Conservation (phyloP, 2,888 invertebrate genomes). For the Epinotia ramella region DNA sequence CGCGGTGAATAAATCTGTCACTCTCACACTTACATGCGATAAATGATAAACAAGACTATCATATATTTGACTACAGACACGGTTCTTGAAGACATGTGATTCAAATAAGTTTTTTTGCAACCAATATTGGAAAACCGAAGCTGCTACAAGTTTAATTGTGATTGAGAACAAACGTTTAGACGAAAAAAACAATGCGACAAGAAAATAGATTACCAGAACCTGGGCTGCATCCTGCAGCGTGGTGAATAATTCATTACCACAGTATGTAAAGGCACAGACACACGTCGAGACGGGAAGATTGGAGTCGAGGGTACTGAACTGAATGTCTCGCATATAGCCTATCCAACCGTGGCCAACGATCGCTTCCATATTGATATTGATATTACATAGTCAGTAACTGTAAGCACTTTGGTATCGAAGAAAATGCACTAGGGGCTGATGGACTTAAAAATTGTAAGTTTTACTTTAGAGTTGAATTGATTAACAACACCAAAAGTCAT, state of each 20-base stretch:
- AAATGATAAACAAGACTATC: background rate
- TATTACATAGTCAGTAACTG: background rate
- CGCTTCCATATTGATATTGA: background rate
- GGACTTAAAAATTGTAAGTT: background rate
- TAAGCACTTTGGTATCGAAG: background rate
- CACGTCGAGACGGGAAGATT: constrained; percentile 1
- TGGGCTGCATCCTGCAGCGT: background rate
- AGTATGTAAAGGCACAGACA: constrained; percentile 5
- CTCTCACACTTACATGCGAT: background rate
- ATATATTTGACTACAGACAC: background rate
- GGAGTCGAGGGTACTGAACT: constrained; percentile 6
- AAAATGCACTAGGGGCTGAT: background rate
- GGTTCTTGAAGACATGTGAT: background rate
- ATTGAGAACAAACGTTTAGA: background rate
- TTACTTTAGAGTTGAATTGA: no score
- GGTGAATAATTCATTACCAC: constrained; percentile 32
- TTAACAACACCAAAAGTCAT: background rate
- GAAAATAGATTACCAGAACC: constrained; percentile 8
- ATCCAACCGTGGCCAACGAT: background rate
- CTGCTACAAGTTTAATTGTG: background rate
- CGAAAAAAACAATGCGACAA: constrained; percentile 7
- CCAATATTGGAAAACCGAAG: no score
- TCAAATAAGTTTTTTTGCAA: no score
- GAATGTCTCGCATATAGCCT: background rate
- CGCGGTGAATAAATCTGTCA: no score